phyloP scores from a whole-genome alignment of 2,888 invertebrate genomes.

The Euplagia quadripunctaria region DNA sequence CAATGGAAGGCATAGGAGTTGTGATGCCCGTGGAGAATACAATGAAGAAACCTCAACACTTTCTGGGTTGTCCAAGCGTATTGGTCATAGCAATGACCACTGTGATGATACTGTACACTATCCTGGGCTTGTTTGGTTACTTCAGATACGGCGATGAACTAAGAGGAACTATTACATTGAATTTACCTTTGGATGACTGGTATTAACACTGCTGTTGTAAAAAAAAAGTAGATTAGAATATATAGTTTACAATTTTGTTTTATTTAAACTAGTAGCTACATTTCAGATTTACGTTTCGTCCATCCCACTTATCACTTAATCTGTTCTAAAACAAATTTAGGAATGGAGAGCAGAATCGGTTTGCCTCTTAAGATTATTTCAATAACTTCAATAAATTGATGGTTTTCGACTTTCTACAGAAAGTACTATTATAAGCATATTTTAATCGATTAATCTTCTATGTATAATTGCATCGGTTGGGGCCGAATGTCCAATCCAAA shows the following conservation, averaged over 20 bases:
- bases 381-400: neutral
- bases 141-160: conserved; percentile 92
- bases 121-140: conserved; percentile 96
- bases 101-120: conserved; percentile 92
- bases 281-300: neutral
- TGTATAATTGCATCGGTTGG: neutral
- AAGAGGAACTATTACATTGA: conserved; percentile 93
- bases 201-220: conserved; percentile 74
- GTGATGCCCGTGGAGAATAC: conserved; percentile 97
- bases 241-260: neutral
- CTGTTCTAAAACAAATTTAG: neutral
- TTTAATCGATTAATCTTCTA: neutral
- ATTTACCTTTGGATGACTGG: conserved; percentile 90
- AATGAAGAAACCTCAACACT: conserved; percentile 94
- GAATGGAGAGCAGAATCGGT: neutral
- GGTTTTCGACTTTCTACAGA: neutral
- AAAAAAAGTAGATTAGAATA: neutral
- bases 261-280: neutral
- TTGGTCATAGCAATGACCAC: conserved; percentile 94
- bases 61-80: conserved; percentile 94
- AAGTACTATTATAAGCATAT: neutral
- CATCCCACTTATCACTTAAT: neutral
- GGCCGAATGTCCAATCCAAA: neutral
- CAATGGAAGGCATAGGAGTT: conserved; percentile 98
- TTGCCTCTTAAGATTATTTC: no score